phyloP scores from a whole-genome alignment of 30 jellyfish, hydroid and myxozoan species.

The Chrysaora quinquecirrha region DNA sequence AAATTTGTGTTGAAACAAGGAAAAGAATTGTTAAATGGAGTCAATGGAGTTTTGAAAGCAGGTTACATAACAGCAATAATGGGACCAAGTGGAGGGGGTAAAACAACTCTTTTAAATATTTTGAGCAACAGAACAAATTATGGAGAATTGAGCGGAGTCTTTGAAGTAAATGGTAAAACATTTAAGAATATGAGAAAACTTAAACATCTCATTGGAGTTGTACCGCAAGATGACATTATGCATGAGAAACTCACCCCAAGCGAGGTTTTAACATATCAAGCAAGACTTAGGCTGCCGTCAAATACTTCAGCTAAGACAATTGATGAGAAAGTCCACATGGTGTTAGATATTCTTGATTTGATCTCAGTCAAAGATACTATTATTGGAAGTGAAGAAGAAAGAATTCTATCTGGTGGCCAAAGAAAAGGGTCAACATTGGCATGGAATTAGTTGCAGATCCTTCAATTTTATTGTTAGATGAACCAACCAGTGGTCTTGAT shows the following conservation, averaged over 20 bases:
- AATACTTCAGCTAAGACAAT: background rate
- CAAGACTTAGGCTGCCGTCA: conserved; percentile 10
- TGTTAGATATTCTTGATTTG: conserved; percentile 1
- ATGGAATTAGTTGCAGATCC: conserved; percentile 43
- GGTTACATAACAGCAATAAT: background rate
- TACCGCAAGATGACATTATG: conserved; percentile 48
- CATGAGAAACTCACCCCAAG: conserved; percentile 19
- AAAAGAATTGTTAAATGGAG: background rate
- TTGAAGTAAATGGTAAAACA: background rate
- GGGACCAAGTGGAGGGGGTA: conserved; percentile 44
- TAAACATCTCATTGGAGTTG: background rate
- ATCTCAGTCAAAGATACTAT: background rate
- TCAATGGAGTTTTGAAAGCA: background rate
- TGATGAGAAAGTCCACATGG: background rate
- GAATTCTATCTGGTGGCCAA: conserved; percentile 39
- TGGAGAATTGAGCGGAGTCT: background rate
- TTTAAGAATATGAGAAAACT: background rate
- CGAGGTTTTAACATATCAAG: conserved; percentile 41
- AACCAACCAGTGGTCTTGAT: conserved; percentile 54
- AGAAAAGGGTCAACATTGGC: conserved; percentile 48
- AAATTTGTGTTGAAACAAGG: background rate
- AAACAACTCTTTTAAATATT: conserved; percentile 2
- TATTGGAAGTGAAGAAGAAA: conserved; percentile 8
- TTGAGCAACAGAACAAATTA: background rate
- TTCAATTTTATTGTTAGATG: conserved; percentile 10